Base-by-base conservation (phyloP, 2,797 vertebrate genomes). In the Melanotaenia parkinsoni region DNA sequence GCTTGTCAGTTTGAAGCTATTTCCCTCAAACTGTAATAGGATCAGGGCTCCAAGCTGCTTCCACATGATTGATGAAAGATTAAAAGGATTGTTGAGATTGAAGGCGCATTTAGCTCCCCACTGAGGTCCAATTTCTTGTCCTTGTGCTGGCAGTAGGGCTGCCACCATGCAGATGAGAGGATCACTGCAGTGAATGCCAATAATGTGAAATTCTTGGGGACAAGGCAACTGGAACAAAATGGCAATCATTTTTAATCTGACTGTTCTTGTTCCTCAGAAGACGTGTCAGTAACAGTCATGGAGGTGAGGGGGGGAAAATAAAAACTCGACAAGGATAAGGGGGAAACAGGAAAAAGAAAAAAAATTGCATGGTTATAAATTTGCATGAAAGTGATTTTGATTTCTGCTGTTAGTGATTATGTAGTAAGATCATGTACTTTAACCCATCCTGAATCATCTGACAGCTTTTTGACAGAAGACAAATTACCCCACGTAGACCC, bases 11-110 rank as follows among this genome's bases (percentile, higher is more conserved):
- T 88, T 74, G 70, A 84, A 91, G 88, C 86, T 81, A 86, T 93
- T 92, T 85, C 88, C 83, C 83, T 85, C 76, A 81, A 87, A 88
- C 72, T 79, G 90, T 92, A 94, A 95, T 93, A 92, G 91, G 93
- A 94, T 93, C 90, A 89, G 80, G 88, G 68, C 89, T 90, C 80
- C 26, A 77, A 83, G 87, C 89, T 87, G 85, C 92, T 92, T 86
- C 86, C 87, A 88, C 82, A 81, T 92, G 94, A 95, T 91, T 94
- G 94, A 95, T 95, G 95, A 95, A 93, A 95, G 94, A 95, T 95
- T 95, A 94, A 94, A 95, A 92, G 93, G 93, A 94, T 93, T 94
- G 92, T 93, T 92, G 92, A 91, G 92, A 93, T 85, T 93, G 92
- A 93, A 94, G 91, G 93, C 90, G 88, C 92, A 91, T 94, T 94